Base-by-base conservation (phyloP, 92 coral and sea anemone species). In the Parazoanthus darwini region DNA sequence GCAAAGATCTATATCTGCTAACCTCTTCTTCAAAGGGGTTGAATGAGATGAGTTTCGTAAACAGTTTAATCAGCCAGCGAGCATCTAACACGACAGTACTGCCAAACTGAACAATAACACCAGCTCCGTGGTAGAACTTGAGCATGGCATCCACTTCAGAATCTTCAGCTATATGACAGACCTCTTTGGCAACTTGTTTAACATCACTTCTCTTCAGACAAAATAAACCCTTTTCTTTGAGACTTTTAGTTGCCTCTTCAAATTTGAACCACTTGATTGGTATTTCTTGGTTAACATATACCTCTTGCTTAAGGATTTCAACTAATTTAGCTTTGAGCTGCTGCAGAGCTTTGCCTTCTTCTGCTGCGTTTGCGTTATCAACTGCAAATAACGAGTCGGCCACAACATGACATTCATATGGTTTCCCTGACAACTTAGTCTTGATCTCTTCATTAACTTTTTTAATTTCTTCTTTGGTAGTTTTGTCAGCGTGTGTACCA, bases 31-130 rank as follows among this genome's bases (percentile, higher is more conserved):
- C 67, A 15, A 78, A 50, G 2, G 82, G 54, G n/a, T 20, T 23
- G 1, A 42, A 78, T 42, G 82, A 78, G 59, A 50, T 78, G 51
- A 70, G 75, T n/a, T n/a, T 70, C n/a, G 35, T 70, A 13, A 70
- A 70, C 75, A 70, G 6, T 4, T n/a, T 37, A 23, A 70, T 70
- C 35, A 70, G 75, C 75, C 75, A 70, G 36, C 35, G 26, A 70
- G 35, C 36, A 4, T 70, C 75, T 22, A 70, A 70, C 33, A 70
- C 75, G 18, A 70, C 37, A 13, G 75, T 70, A 6, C 75, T 35
- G 35, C 75, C 75, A 70, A n/a, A n/a, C 33, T 70, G 37, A 35
- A 70, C 75, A 70, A 70, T 70, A 70, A 70, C 75, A 23, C 75
- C 75, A 25, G 75, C 75, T 9, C 26, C 75, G 35, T 70, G 75